Base-by-base conservation (phyloP, 1,140 invertebrate genomes). In the Drosophila rhopaloa region DNA sequence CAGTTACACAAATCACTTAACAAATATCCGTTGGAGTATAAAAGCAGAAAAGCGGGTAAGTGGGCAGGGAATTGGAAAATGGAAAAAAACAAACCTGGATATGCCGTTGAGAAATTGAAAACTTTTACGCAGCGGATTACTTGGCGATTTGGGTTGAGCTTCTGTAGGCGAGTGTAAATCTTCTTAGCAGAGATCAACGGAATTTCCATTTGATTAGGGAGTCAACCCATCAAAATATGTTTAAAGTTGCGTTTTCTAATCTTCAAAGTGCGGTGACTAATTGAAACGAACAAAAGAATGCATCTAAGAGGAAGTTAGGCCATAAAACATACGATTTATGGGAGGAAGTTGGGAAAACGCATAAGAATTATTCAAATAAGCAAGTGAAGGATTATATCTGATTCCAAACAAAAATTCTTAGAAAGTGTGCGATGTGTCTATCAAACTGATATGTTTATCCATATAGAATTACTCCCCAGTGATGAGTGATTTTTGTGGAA, bases 71-170 rank as follows among this genome's bases (percentile, higher is more conserved):
- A 32, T 16, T 35, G 38, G 44, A 50, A 51, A 70, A 61, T 38
- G 35, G 37, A 58, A 24, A 58, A 62, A 62, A 43, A 24, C 54
- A 62, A 62, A 57, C 29, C 37, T 62, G 60, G 60, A 62, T 59
- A 57, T 60, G 58, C 48, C 32, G 19, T 19, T 16, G 19, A 60
- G 58, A 65, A 68, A 55, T 71, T 56, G 65, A 71, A 71, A 71
- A 71, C 29, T 71, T 71, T 71, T 50, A 58, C 50, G 63, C 67
- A 41, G n/a, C 65, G 65, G 70, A 73, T 73, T 73, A 72, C 46
- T 35, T n/a, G 48, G 19, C 41, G 38, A 51, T 50, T 58, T 40
- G 48, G 11, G 38, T 16, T 58, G 65, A 70, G 67, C 67, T 71
- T 53, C 70, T 60, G 70, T 73, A 19, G 70, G 70, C 70, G 67